phyloP scores from a whole-genome alignment of 2,888 invertebrate species.

The Scaptomyza reducta region DNA sequence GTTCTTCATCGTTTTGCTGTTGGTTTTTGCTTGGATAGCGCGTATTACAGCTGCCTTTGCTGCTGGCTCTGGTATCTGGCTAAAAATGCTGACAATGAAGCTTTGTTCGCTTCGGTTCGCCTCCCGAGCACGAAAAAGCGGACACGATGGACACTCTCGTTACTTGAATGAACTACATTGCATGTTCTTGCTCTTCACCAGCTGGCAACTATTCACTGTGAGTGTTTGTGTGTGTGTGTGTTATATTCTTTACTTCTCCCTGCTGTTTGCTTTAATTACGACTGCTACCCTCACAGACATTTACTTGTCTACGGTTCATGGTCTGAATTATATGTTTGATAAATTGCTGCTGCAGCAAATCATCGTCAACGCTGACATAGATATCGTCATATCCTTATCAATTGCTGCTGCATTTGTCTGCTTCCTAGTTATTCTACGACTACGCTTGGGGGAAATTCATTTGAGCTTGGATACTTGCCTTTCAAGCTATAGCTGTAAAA shows the following conservation, averaged over 20 bases:
- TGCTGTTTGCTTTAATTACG: constrained; percentile 72
- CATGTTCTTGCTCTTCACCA: constrained; percentile 19
- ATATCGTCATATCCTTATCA: constrained; percentile 33
- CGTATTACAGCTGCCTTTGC: not conserved
- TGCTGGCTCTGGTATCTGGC: constrained; percentile 20
- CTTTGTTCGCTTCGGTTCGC: constrained; percentile 25
- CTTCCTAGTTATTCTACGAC: not conserved
- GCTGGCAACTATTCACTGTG: constrained; percentile 26
- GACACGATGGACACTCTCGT: constrained; percentile 18
- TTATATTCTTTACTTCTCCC: constrained; percentile 45
- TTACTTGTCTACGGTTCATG: constrained; percentile 31
- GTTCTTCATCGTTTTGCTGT: constrained; percentile 38
- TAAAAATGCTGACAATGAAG: constrained; percentile 65
- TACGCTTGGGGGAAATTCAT: not conserved
- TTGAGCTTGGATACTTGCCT: not conserved
- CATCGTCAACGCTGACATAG: constrained; percentile 46
- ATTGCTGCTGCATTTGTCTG: constrained; percentile 2
- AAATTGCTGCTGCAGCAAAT: constrained; percentile 65
- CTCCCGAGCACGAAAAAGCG: constrained; percentile 5
- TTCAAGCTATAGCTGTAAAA: not conserved
- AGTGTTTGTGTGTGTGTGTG: constrained; percentile 7
- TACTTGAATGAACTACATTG: constrained; percentile 11
- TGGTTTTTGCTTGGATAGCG: constrained; percentile 17
- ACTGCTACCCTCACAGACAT: constrained; percentile 42
- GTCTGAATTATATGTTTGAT: constrained; percentile 66